phyloP scores from a whole-genome alignment of 2,113 vertebrate genomes.

The Sitta europaea region DNA sequence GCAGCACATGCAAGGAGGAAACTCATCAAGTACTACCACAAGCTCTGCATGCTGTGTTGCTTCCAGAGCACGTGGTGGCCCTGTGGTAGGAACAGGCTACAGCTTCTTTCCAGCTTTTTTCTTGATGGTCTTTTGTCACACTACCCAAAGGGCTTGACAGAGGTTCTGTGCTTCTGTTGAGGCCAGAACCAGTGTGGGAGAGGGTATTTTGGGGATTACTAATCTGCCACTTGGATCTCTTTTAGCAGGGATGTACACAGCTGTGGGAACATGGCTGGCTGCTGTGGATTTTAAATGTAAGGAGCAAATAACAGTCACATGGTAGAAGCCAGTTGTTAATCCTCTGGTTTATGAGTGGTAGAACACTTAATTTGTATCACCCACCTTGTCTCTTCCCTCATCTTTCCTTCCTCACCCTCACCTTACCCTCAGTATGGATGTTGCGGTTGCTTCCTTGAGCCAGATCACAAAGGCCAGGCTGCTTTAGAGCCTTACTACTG shows the following conservation, averaged over 20 bases:
- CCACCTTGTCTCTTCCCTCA: not conserved
- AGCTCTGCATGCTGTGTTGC: not conserved
- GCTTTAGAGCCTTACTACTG: conserved; percentile 8
- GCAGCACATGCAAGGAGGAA: not conserved
- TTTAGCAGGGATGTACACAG: not conserved
- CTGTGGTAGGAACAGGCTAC: not conserved
- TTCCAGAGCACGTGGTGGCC: not conserved
- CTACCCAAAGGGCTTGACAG: not conserved
- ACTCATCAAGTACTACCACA: not conserved
- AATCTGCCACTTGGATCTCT: not conserved
- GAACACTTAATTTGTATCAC: not conserved
- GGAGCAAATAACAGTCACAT: not conserved
- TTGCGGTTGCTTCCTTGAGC: not conserved
- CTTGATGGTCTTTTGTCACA: not conserved
- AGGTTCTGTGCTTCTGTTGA: not conserved
- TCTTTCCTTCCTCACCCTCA: not conserved
- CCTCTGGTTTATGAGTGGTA: not conserved
- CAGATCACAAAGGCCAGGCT: not conserved
- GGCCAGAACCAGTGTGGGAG: not conserved
- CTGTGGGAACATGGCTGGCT: not conserved
- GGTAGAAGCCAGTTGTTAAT: not conserved
- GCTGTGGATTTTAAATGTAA: not conserved
- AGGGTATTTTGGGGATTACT: not conserved
- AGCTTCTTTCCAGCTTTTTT: not conserved
- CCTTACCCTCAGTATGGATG: not conserved